A percentile compares a stretch with the other conserved stretches of the same genome.
phyloP scores from a whole-genome alignment of 1,140 invertebrate genomes.

The Drosophila baimaii region DNA sequence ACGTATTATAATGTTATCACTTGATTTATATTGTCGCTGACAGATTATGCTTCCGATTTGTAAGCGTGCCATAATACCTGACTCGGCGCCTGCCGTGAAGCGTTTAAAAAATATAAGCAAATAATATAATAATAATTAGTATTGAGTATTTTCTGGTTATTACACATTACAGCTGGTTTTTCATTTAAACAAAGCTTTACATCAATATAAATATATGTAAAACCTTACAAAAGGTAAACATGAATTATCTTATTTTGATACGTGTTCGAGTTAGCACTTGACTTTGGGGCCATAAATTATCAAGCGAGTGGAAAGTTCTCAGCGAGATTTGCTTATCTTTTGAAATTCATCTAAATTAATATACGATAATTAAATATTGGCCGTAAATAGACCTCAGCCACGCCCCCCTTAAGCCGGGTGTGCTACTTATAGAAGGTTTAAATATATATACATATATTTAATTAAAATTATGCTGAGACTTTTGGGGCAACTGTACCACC shows the following conservation, averaged over 20 bases:
- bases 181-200: not conserved
- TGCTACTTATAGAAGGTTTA: not conserved
- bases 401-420: not conserved
- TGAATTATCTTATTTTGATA: not conserved
- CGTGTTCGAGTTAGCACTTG: not conserved
- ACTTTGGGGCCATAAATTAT: constrained; percentile 12
- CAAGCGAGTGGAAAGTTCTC: constrained; percentile 37
- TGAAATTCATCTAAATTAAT: constrained; percentile 27
- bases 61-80: constrained; percentile 3
- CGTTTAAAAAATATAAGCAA: not conserved
- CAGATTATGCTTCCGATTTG: constrained; percentile 3
- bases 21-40: constrained; percentile 10
- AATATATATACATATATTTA: not conserved
- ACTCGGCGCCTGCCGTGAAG: not conserved
- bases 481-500: constrained; percentile 36
- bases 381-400: constrained; percentile 1
- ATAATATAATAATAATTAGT: not conserved
- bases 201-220: not conserved
- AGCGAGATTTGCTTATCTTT: constrained; percentile 25
- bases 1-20: constrained; percentile 8
- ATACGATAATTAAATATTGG: constrained; percentile 17
- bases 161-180: not conserved
- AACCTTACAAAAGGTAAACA: not conserved
- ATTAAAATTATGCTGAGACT: not conserved
- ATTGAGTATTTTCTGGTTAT: not conserved